Evolutionary conservation across 2,888 invertebrate genomes (phyloP).

Genomic region (Caenorhabditis sp.): DNA sequence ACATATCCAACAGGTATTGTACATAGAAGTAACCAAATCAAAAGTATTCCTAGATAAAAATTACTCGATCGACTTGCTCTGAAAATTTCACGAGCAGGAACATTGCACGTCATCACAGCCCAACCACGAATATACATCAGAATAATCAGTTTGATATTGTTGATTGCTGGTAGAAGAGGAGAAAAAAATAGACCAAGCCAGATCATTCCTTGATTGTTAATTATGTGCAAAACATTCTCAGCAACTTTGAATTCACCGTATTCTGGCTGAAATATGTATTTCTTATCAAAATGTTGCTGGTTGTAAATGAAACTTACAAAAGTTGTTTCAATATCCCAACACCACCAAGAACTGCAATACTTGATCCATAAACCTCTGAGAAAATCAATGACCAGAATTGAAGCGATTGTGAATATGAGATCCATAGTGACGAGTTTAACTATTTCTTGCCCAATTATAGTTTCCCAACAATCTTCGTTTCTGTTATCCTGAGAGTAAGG

Average conservation of each 20-base stretch:
- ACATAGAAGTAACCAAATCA: constrained; percentile 89
- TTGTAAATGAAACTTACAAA: constrained; percentile 74
- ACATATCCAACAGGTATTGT: constrained; percentile 94
- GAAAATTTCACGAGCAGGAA: constrained; percentile 92
- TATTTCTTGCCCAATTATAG: constrained; percentile 94
- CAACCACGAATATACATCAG: constrained; percentile 80
- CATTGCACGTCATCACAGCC: constrained; percentile 86
- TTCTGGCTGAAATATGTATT: constrained; percentile 77
- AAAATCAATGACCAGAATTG: constrained; percentile 87
- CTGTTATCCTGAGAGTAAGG: constrained; percentile 14
- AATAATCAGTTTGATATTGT: constrained; percentile 87
- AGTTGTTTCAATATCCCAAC: constrained; percentile 94
- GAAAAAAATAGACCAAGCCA: constrained; percentile 99
- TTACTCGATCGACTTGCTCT: constrained; percentile 83
- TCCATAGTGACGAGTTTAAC: constrained; percentile 95
- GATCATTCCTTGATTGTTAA: constrained; percentile 95
- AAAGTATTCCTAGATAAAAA: constrained; percentile 80
- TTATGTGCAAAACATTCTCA: constrained; percentile 92
- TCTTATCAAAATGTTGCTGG: background rate
- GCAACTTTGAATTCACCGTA: constrained; percentile 98
- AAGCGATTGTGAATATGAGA: constrained; percentile 83
- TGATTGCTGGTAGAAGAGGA: constrained; percentile 88
- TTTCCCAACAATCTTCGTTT: constrained; percentile 88
- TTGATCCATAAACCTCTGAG: constrained; percentile 89
- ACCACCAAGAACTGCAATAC: constrained; percentile 82